phyloP scores from a whole-genome alignment of 2,113 vertebrate genomes.

The Camelus bactrianus region DNA sequence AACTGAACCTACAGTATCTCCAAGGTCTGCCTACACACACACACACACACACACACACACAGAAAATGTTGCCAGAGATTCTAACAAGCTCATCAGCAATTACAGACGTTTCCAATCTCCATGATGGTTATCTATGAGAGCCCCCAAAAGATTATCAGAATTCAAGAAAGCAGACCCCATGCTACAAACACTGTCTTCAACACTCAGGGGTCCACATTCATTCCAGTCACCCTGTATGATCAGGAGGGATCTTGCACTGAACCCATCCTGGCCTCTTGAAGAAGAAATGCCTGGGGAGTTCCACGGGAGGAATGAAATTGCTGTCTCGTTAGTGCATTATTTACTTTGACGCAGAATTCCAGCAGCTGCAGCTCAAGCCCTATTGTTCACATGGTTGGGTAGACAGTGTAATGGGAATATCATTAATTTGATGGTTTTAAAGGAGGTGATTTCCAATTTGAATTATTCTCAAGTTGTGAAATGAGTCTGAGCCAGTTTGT shows the following conservation, averaged over 20 bases:
- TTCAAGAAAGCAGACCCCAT: background rate
- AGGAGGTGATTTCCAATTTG: constrained; percentile 75
- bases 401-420: constrained; percentile 55
- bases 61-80: background rate
- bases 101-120: background rate
- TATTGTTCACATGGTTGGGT: constrained; percentile 56
- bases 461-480: constrained; percentile 78
- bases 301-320: background rate
- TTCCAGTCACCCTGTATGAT: background rate
- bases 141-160: background rate
- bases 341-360: constrained; percentile 48
- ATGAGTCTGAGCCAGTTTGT: constrained; percentile 69
- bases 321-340: constrained; percentile 54
- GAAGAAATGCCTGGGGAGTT: constrained; percentile 25
- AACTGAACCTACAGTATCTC: background rate
- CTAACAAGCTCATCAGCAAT: constrained; percentile 24
- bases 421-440: constrained; percentile 73
- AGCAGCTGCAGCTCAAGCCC: constrained; percentile 24
- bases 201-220: background rate
- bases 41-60: background rate
- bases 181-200: background rate
- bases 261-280: constrained; percentile 2
- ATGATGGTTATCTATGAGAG: background rate
- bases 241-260: background rate
- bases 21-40: background rate